Conservation (phyloP, 2,888 invertebrate species). For the Lobophora halterata region DNA sequence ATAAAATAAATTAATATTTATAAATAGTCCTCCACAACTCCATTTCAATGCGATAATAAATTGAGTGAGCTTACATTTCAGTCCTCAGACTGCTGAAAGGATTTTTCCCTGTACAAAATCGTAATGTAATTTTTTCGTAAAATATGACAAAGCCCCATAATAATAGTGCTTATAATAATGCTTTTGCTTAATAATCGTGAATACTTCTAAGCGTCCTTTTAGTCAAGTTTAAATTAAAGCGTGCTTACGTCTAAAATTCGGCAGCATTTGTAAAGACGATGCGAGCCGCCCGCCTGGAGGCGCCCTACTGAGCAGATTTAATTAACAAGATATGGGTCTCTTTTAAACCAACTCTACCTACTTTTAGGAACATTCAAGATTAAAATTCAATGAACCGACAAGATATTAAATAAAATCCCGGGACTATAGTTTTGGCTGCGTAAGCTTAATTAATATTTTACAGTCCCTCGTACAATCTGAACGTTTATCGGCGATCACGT, state of each 20-base stretch:
- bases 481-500: constrained; percentile 46
- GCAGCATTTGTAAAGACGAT: constrained; percentile 62
- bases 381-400: constrained; percentile 71
- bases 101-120: constrained; percentile 1
- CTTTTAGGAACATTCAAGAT: constrained; percentile 73
- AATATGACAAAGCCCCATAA: constrained; percentile 40
- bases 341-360: constrained; percentile 73
- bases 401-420: constrained; percentile 57
- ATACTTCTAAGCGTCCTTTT: constrained; percentile 56
- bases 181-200: constrained; percentile 47
- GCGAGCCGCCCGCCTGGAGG: constrained; percentile 55
- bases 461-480: constrained; percentile 6
- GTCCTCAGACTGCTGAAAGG: background rate
- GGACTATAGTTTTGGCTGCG: constrained; percentile 47
- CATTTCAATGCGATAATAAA: constrained; percentile 10
- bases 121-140: constrained; percentile 6
- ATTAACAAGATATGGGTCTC: constrained; percentile 79
- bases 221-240: constrained; percentile 73
- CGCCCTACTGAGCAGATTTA: constrained; percentile 76
- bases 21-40: constrained; percentile 4
- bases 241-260: constrained; percentile 71
- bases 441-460: constrained; percentile 39
- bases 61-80: constrained; percentile 4
- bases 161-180: constrained; percentile 44
- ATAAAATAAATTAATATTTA: constrained; percentile 6